Evolutionary conservation across 2,797 vertebrate species (phyloP).

Genomic region (Thaleichthys pacificus): DNA sequence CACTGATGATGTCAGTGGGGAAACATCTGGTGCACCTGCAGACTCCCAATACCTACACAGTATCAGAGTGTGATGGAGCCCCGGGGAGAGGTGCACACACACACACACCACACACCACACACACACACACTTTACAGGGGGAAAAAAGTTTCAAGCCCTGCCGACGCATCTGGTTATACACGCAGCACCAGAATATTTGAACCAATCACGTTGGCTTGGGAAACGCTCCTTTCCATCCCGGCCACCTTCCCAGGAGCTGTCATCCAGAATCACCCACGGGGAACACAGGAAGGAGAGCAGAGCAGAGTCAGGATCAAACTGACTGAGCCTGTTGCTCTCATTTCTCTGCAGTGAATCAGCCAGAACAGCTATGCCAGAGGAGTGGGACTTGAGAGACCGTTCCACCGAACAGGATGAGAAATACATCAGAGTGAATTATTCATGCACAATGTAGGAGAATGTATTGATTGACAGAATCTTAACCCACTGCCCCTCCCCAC

Average conservation of each 20-base stretch:
- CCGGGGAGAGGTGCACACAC: background rate
- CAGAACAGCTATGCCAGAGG: slow-evolving; percentile 2
- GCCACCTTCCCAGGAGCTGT: slow-evolving; percentile 50
- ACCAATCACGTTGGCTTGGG: slow-evolving; percentile 29
- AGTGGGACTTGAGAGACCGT: no score
- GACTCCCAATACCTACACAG: slow-evolving; percentile 3
- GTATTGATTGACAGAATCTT: no score
- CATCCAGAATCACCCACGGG: slow-evolving; percentile 10
- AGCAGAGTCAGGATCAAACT: background rate
- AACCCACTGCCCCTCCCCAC: no score
- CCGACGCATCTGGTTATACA: slow-evolving; percentile 48
- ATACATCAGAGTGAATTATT: no score
- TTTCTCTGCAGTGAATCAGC: slow-evolving; percentile 2
- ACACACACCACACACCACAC: background rate
- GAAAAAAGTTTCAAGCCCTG: slow-evolving; percentile 1
- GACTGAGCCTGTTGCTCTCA: background rate
- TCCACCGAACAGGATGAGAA: no score
- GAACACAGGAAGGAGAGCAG: background rate
- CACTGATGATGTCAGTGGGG: slow-evolving; percentile 22
- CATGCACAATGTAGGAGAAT: no score
- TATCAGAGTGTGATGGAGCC: slow-evolving; percentile 28
- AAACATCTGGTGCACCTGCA: slow-evolving; percentile 49
- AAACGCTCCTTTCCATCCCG: slow-evolving; percentile 39
- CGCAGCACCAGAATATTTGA: slow-evolving; percentile 31
- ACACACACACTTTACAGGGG: background rate